Evolutionary conservation across 2,797 vertebrate species (phyloP), one percentile per base, ranked within the genome.

Genomic region (Clamator glandarius): DNA sequence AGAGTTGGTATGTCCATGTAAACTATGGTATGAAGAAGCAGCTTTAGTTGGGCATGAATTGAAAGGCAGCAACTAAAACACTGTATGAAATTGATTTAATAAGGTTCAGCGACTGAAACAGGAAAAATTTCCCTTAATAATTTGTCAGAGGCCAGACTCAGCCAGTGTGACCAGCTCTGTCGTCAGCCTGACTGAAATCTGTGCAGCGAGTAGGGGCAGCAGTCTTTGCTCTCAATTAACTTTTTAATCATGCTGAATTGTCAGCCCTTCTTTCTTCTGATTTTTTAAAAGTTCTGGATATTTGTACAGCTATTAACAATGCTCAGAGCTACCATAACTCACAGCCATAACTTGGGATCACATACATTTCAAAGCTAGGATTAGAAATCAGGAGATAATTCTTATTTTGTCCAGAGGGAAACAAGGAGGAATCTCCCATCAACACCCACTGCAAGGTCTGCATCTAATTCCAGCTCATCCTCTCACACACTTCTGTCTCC

Each of bases 151-250:
- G 83, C 21, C 55, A 90, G 76, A 88, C 86, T 91, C 91, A 91
- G 91, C 42, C 77, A 92, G 92, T 88, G 83, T 88, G 83, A 88
- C 90, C 80, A 95, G 86, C 63, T 91, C 76, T 90, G 88, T 83
- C 16, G 3, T 48, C 76, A 84, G 69, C 70, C 50, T 93, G 85
- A 89, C 39, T 94, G 92, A 91, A 89, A 92, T 75, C 2, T 51
- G 76, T 66, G 55, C 62, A 23, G 25, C 13, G 31, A 95, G 58
- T n/a, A 23, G 66, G 88, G 76, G 61, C 48, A 87, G 59, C 41
- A 75, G 67, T 50, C 77, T 90, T 92, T 89, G 92, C 74, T 94
- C 66, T 78, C 88, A 88, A 88, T 90, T 96, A 95, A 84, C 80
- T 39, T 87, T 77, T 74, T 59, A 91, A 84, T 58, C 31, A 44